Conservation (phyloP, 1,140 invertebrate species). For the Drosophila tsacasi region DNA sequence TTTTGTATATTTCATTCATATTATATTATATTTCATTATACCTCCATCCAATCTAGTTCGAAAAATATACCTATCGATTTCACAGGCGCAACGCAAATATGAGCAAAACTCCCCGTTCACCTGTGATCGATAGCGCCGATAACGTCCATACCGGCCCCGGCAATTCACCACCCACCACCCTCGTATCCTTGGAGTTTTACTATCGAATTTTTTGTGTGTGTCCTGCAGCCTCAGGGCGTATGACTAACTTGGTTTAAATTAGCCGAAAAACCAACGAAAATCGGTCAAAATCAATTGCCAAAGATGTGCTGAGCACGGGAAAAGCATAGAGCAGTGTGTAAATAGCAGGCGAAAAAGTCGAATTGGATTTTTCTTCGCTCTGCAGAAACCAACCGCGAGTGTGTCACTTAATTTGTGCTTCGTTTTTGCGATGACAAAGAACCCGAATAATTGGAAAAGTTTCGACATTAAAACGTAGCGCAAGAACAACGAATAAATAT, state of each 20-base stretch:
- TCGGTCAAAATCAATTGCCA: neutral
- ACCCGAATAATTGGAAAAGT: neutral
- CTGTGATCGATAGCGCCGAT: conserved; percentile 39
- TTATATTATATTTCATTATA: too few species aligned
- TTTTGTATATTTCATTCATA: too few species aligned
- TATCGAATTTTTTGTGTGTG: conserved; percentile 66
- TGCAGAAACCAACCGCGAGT: conserved; percentile 17
- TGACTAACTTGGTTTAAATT: conserved; percentile 20
- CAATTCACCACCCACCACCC: conserved; percentile 29
- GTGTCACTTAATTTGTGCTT: conserved; percentile 24
- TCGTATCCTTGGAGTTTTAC: conserved; percentile 66
- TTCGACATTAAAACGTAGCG: neutral
- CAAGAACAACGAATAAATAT: conserved; percentile 32
- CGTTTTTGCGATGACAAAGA: conserved; percentile 14
- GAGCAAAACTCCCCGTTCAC: conserved; percentile 2
- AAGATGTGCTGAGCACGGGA: neutral
- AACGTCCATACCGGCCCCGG: conserved; percentile 41
- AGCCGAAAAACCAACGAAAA: conserved; percentile 5
- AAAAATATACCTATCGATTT: neutral
- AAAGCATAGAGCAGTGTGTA: neutral
- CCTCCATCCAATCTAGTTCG: neutral
- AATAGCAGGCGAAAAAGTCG: conserved; percentile 1
- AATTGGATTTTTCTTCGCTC: conserved; percentile 13
- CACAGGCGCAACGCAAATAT: neutral
- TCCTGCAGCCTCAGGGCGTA: conserved; percentile 46